Base-by-base conservation (phyloP, 2,888 invertebrate genomes). In the Drepana falcataria region DNA sequence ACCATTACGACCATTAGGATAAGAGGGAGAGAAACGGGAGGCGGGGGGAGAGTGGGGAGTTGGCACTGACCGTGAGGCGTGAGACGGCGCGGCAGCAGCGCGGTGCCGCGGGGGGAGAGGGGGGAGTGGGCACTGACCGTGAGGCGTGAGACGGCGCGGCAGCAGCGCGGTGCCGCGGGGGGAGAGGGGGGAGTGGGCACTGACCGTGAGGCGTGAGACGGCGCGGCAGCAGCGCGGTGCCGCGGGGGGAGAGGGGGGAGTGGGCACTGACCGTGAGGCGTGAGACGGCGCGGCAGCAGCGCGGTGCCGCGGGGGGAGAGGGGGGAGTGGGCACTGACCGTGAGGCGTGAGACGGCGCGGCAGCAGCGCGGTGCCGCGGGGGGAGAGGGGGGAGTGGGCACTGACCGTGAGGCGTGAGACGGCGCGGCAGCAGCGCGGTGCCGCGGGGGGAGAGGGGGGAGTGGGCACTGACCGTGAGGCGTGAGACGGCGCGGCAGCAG, bases 191-290 rank as follows among this genome's bases (percentile, higher is more conserved):
- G 82, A 84, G 58, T 76, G 76, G 35, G 80, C 71, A 21, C 21
- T 21, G 21, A 21, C 21, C 21, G 21, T 21, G 0, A 21, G 2
- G 68, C 66, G 51, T 73, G 72, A 35, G 62, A 65, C 59, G 3
- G 37, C 74, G 79, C 51, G 21, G 21, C 21, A 21, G 21, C 21
- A 21, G 77, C 91, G 7, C 56, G 90, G 68, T 0, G 88, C 79
- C 80, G 51, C 73, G 67, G 65, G 55, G 2, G 78, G 85, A 3
- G 66, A n/a, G 64, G 60, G 68, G 82, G 69, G 94, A 81, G 44
- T 77, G 81, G 71, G 94, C 94, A 63, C 69, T 75, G 34, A 60
- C 59, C 65, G 83, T 85, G 53, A 91, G 66, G 60, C 3, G 37
- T 5, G 37, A 3, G 37, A 1, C 37, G 37, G 37, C 37, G 37